Conservation (phyloP, 2,797 vertebrate species). For the Hemitrygon akajei region DNA sequence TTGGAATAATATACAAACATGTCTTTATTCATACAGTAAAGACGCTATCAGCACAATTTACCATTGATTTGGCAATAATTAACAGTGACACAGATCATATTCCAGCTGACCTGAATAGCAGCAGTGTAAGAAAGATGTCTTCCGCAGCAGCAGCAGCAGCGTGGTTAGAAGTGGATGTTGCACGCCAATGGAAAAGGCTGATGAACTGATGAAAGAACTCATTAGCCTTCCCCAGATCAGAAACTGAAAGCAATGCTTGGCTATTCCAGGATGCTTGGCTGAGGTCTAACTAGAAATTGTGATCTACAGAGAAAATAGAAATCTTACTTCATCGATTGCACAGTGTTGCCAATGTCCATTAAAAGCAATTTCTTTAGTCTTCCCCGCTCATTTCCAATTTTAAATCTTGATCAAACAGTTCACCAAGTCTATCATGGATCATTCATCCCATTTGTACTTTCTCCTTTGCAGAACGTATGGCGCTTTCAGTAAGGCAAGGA, state of each 20-base stretch:
- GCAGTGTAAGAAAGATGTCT: not conserved
- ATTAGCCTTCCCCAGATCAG: not conserved
- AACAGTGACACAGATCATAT: not conserved
- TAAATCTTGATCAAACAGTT: not conserved
- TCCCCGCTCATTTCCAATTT: not conserved
- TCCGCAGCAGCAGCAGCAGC: too few relatives aligned
- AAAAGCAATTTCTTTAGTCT: not conserved
- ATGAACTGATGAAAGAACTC: conserved; percentile 18
- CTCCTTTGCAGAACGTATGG: not conserved
- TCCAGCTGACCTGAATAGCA: not conserved
- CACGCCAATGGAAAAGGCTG: not conserved
- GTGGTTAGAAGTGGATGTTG: not conserved
- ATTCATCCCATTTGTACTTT: not conserved
- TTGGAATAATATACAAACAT: conserved; percentile 5
- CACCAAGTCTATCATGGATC: not conserved
- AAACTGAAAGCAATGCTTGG: not conserved
- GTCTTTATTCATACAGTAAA: not conserved
- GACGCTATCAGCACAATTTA: not conserved
- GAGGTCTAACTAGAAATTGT: not conserved
- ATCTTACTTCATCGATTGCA: not conserved
- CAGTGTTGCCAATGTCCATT: not conserved
- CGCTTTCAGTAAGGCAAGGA: not conserved
- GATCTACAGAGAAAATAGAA: conserved; percentile 5
- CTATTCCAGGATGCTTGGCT: not conserved
- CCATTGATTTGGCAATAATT: not conserved